phyloP scores from a whole-genome alignment of 64 coral and sea anemone genomes.

The Pachyseris speciosa region DNA sequence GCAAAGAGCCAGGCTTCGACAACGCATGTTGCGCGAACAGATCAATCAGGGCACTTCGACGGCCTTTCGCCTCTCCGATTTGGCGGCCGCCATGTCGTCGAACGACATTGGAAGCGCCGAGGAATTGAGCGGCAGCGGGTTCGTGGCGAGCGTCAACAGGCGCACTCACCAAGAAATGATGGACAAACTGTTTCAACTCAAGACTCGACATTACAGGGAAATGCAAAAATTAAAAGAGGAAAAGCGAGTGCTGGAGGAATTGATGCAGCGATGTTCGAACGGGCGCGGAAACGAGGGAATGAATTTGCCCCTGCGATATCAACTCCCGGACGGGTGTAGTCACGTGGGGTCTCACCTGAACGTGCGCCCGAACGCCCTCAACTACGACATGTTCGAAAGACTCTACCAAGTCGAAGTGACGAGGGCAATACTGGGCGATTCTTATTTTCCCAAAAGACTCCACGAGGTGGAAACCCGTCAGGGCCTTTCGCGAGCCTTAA shows the following conservation, averaged over 20 bases:
- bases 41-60: neutral
- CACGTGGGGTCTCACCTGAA: neutral
- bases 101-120: neutral
- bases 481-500: neutral
- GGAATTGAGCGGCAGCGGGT: neutral
- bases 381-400: neutral
- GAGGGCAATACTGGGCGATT: neutral
- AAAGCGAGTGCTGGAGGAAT: neutral
- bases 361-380: neutral
- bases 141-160: neutral
- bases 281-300: neutral
- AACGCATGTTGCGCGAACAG: neutral
- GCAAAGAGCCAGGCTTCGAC: neutral
- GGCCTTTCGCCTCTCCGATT: neutral
- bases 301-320: neutral
- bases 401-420: neutral
- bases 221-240: neutral
- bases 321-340: neutral
- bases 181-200: neutral
- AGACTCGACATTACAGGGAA: neutral
- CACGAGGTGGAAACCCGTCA: neutral
- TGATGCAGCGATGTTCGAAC: neutral
- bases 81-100: neutral
- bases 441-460: neutral
- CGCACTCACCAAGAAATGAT: neutral